A percentile compares a stretch with the other conserved stretches of the same genome.
Evolutionary conservation across 2,888 invertebrate genomes (phyloP).

Genomic region (Tillus elongatus): DNA sequence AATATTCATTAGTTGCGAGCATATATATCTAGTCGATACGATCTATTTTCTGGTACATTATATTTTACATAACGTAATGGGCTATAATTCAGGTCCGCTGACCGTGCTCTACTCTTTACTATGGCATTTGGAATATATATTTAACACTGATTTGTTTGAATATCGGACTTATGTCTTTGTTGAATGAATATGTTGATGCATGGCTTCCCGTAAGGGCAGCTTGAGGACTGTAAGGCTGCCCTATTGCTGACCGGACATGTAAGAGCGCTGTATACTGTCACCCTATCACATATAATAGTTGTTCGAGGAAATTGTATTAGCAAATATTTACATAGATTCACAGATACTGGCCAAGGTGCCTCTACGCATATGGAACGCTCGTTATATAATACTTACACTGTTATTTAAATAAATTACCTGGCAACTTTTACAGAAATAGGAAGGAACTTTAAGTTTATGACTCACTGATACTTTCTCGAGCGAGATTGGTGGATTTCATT

Average conservation of each 20-base stretch:
- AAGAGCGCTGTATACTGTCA: slow-evolving; percentile 30
- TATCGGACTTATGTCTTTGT: slow-evolving; percentile 19
- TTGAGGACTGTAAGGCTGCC: slow-evolving; percentile 17
- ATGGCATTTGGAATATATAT: not conserved
- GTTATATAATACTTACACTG: no score
- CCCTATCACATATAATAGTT: slow-evolving; percentile 29
- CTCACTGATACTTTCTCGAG: no score
- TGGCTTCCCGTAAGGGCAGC: slow-evolving; percentile 27
- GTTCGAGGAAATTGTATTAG: slow-evolving; percentile 33
- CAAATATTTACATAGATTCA: slow-evolving; percentile 1
- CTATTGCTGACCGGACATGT: slow-evolving; percentile 31
- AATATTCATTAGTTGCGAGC: no score
- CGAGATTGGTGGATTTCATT: no score
- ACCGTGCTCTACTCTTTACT: not conserved
- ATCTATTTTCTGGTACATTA: not conserved
- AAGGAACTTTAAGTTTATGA: no score
- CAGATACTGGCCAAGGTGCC: no score
- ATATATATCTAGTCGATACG: not conserved
- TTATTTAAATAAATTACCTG: no score
- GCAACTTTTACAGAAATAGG: no score
- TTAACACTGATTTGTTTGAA: not conserved
- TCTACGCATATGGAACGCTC: no score
- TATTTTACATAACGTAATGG: slow-evolving; percentile 2
- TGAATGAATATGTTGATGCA: slow-evolving; percentile 32
- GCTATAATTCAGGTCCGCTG: not conserved